Percentiles rank a stretch among this genome's conserved stretches.
Evolutionary conservation across 2,797 vertebrate genomes (phyloP).

Genomic region (Enteromius afrohamiltoni): DNA sequence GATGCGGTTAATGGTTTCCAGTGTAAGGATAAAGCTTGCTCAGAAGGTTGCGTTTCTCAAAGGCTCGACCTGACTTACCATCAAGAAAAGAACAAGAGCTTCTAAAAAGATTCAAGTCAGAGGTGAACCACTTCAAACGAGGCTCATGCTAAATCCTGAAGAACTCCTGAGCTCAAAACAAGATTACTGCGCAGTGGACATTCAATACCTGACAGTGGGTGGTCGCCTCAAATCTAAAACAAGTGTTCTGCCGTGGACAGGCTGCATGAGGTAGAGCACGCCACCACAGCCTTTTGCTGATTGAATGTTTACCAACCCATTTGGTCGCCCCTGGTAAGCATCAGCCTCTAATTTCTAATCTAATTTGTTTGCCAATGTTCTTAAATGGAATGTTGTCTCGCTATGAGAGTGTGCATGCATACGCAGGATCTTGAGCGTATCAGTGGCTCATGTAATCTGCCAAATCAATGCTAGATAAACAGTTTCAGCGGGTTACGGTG

Average conservation of each 20-base stretch:
- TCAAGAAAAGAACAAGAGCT: constrained; percentile 23
- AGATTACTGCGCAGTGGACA: constrained; percentile 61
- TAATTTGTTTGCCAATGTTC: constrained; percentile 63
- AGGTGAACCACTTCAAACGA: constrained; percentile 38
- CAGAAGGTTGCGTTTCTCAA: not conserved
- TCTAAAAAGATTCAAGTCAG: constrained; percentile 2
- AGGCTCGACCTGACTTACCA: not conserved
- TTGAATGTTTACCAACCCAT: constrained; percentile 75
- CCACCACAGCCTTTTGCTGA: constrained; percentile 62
- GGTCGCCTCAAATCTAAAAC: constrained; percentile 69
- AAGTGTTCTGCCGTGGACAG: constrained; percentile 54
- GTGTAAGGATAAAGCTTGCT: not conserved
- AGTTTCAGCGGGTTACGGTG: constrained; percentile 70
- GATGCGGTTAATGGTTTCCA: not conserved
- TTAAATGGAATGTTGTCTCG: constrained; percentile 63
- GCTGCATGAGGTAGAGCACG: constrained; percentile 44
- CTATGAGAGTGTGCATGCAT: constrained; percentile 59
- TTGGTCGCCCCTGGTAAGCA: constrained; percentile 58
- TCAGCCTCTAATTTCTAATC: constrained; percentile 58
- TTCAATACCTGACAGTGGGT: constrained; percentile 71
- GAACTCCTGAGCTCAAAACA: constrained; percentile 41
- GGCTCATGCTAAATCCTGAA: constrained; percentile 28
- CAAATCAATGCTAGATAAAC: constrained; percentile 80
- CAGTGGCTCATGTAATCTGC: constrained; percentile 71
- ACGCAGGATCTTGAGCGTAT: constrained; percentile 58